Base-by-base conservation (phyloP, 2,113 vertebrate species). In the Felis catus region DNA sequence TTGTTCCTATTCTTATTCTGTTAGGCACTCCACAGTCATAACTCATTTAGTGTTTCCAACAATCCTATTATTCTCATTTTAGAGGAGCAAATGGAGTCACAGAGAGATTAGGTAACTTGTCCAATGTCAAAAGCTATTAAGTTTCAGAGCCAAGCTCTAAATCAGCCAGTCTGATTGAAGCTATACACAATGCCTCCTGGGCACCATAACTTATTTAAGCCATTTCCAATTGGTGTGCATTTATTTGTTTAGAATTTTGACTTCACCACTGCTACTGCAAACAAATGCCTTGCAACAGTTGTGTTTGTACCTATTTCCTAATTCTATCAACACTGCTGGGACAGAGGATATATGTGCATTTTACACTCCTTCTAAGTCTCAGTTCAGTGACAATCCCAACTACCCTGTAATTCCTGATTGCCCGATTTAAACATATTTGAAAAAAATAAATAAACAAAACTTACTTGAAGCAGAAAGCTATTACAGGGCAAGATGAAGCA, bases 301-400 rank as follows among this genome's bases (percentile, higher is more conserved):
- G 83, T 31, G 68, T 91, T 0, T 94, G 39, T 74, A 61, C n/a
- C 65, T 53, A 91, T 97, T 98, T 94, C 85, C 33, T 71, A 97
- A 79, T 96, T 71, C 58, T 33, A 63, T 48, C 16, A 74, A 21
- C 86, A 84, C 0, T 63, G n/a, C 39, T 89, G 65, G 94, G 68
- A 97, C 66, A 97, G 79, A 96, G 68, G 76, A n/a, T 33, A n/a
- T 25, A 41, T 7, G 16, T 95, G 53, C 48, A 88, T 61, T 95
- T 89, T 73, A 85, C 88, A 96, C 70, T 94, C 81, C 76, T 91
- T 92, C 61, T 53, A 91, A 87, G 85, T 61, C 55, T 89, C 87
- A 63, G 71, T 85, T 92, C 73, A 95, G n/a, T 85, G 53, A 71
- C 13, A 91, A 53, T 39, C 8, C 39, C 45, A 81, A 93, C 71